Base-by-base conservation (phyloP, 1,140 invertebrate species). In the Drosophila seguyi region DNA sequence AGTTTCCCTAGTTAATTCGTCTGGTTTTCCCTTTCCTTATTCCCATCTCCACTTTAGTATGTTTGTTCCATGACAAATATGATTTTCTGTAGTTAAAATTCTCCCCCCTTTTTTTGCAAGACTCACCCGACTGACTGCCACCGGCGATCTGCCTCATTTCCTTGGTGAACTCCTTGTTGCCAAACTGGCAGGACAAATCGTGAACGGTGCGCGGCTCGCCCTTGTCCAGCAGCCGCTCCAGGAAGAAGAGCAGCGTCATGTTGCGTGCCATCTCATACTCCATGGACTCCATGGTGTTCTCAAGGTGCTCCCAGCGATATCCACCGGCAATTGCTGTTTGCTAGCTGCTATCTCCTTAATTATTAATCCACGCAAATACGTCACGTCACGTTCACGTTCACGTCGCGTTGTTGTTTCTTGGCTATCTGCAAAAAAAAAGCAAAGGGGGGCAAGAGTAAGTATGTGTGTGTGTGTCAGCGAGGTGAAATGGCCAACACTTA, bases 101-200 rank as follows among this genome's bases (percentile, higher is more conserved):
- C 11, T 38, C 11, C 31, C 31, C 31, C 4, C 0, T 18, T 27
- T 45, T 11, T 25, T 25, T n/a, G n/a, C n/a, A 0, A 18, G 20
- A 77, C 87, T 92, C 60, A 78, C 94, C 98, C 85, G 97, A 97
- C 92, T 98, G 98, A 66, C 97, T 98, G 71, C 97, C 97, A 52
- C 98, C 98, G 86, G 97, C 98, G 81, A 99, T 98, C 93, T 98
- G 97, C 76, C 97, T 94, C 97, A 98, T 98, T 94, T 99, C 97
- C 94, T 98, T 98, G 4, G 97, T 98, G 92, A 99, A 99, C 56
- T 97, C 97, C 93, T 98, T 98, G 66, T 97, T 97, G 84, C 98
- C 98, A 93, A 99, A 99, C 93, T 99, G 98, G 94, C 98, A 99
- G 91, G 97, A 98, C 63, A 99, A 94, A 94, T 99, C 98, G 93